phyloP scores from a whole-genome alignment of 37 sponge, comb jelly and placozoan species.

The Spongilla lacustris region DNA sequence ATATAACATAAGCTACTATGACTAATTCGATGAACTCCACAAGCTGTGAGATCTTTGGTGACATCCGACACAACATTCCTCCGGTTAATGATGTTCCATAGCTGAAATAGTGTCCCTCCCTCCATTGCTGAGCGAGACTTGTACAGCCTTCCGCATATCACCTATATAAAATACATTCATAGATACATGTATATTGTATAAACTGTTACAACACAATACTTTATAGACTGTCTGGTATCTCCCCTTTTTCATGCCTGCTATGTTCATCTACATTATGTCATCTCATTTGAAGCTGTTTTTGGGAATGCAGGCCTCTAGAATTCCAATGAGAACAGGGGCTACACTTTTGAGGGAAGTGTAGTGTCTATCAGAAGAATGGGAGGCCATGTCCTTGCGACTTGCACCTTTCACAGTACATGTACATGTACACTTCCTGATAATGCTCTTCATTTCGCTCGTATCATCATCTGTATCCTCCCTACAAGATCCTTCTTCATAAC shows the following conservation, averaged over 20 bases:
- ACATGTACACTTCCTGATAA: background rate
- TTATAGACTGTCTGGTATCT: background rate
- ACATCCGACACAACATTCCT: constrained; percentile 31
- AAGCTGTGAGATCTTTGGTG: constrained; percentile 19
- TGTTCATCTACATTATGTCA: too few species aligned
- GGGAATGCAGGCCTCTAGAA: background rate
- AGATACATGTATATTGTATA: background rate
- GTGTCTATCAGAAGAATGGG: background rate
- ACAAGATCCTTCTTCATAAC: background rate
- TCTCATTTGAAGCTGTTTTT: background rate
- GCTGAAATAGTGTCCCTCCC: constrained; percentile 45
- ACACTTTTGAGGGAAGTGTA: background rate
- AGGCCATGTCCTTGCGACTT: background rate
- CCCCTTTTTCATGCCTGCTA: background rate
- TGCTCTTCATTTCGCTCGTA: background rate
- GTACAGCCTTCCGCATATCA: constrained; percentile 53
- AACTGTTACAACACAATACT: background rate
- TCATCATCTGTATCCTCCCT: background rate
- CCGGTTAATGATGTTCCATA: constrained; percentile 54
- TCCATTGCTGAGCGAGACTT: constrained; percentile 28
- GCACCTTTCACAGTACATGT: background rate
- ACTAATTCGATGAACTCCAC: constrained; percentile 37
- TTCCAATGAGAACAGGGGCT: constrained; percentile 1
- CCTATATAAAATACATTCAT: constrained; percentile 18
- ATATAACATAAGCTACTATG: constrained; percentile 21